Base-by-base conservation (phyloP, 1,140 invertebrate species). In the Phocides pigmalion region DNA sequence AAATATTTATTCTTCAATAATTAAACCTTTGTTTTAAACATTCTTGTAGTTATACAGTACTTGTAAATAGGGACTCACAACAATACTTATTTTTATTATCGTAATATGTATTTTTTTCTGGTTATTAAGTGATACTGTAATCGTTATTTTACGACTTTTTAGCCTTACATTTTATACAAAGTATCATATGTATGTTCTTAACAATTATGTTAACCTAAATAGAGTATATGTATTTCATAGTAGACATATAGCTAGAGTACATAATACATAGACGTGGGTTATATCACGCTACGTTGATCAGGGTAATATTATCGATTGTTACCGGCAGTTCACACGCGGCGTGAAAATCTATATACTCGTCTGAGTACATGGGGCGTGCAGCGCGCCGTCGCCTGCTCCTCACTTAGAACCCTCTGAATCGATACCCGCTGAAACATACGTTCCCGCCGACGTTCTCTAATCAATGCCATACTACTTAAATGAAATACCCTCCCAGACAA, bases 221-320 rank as follows among this genome's bases (percentile, higher is more conserved):
- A 28, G n/a, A n/a, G n/a, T n/a, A n/a, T n/a, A 22, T 22, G 3
- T 22, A 22, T 22, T 2, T 22, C 2, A 35, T 4, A 12, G 11
- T n/a, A 35, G 32, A 35, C 32, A 35, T 11, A 35, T 8, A n/a
- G 32, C 32, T 12, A 35, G n/a, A 8, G 9, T 37, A 35, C 46
- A 58, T 56, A 54, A 42, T 64, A 64, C 14, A 47, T 64, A 46
- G 42, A 44, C 39, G 39, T 44, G 4, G 41, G 15, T 46, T 59
- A 59, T 59, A 59, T 19, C 54, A 59, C 54, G 53, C 66, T 59
- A 65, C 62, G 59, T 68, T 47, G 56, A 59, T 59, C 54, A 49
- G 63, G 65, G 56, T 54, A 68, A 64, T 71, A 58, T 49, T 70
- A 71, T 71, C 69, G 69, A 71, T 71, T 71, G 62, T 68, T 68